Conservation (phyloP, 2,113 vertebrate species). For the Coregonus clupeaformis region DNA sequence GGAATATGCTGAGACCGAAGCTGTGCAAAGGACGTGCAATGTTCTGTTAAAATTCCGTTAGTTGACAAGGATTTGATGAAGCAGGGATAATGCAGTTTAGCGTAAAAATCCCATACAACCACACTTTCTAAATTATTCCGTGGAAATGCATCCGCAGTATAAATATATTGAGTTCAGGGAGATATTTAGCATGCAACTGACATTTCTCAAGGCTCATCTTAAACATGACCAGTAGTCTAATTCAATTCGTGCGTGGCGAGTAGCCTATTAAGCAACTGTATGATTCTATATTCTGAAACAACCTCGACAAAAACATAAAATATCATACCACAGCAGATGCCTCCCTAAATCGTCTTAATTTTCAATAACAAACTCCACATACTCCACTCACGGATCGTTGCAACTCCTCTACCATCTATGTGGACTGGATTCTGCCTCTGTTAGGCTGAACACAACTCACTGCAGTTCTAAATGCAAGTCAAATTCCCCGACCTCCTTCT, state of each 20-base stretch:
- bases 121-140: conserved; percentile 66
- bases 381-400: conserved; percentile 19
- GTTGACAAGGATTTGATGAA: conserved; percentile 60
- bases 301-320: conserved; percentile 7
- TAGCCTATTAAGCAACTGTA: conserved; percentile 65
- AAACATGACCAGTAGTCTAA: conserved; percentile 47
- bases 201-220: conserved; percentile 43
- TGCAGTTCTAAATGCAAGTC: conserved; percentile 46
- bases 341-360: conserved; percentile 19
- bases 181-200: conserved; percentile 59
- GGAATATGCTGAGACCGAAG: conserved; percentile 23
- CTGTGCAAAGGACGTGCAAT: conserved; percentile 23
- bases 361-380: conserved; percentile 45
- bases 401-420: conserved; percentile 52
- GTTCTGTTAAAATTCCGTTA: conserved; percentile 49
- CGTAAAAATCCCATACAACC: conserved; percentile 48
- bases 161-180: conserved; percentile 22
- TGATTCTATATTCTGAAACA: conserved; percentile 48
- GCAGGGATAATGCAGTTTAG: conserved; percentile 63
- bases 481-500: conserved; percentile 34
- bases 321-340: conserved; percentile 1
- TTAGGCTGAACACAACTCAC: conserved; percentile 47
- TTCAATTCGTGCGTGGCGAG: conserved; percentile 59
- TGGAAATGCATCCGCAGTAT: conserved; percentile 37
- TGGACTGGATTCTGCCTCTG: conserved; percentile 29